Evolutionary conservation across 2,113 vertebrate species (phyloP), one percentile per base, ranked within the genome.

Genomic region (Nothoprocta perdicaria): DNA sequence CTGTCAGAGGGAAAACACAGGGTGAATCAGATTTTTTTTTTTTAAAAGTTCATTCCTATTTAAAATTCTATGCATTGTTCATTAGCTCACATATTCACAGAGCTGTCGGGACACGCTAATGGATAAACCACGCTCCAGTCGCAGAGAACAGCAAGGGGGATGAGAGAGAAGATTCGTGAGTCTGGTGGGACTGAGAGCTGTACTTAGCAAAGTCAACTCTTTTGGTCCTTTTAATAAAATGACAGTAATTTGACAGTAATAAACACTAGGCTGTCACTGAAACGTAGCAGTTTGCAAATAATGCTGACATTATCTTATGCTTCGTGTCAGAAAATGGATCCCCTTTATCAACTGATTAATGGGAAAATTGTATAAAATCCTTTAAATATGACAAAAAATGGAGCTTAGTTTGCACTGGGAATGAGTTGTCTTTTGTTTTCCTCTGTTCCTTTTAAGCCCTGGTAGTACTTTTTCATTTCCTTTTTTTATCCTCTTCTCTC

Each of bases 211-310:
- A 94, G 83, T 68, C 88, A 89, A 26, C 55, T 71, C 73, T 80
- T 93, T 93, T 72, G 67, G 86, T 83, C 89, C 73, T 96, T 94
- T 93, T 84, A 94, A 84, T 91, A 81, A 92, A 84, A 75, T 80
- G 90, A 87, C 94, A 95, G 80, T 95, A 95, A 96, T 95, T 81
- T 96, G 94, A 95, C 93, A 87, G 86, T 91, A 93, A 92, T 79
- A 95, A 95, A 91, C 92, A 95, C 93, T 84, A 82, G 88, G 58
- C 84, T 95, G 92, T 95, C 95, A 96, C 58, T 1, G 6, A 79
- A 93, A 90, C 14, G 60, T 21, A 93, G 84, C 83, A 74, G 80
- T 94, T 93, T 88, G 86, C 81, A 94, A 92, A 92, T 92, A 95
- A 87, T 46, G 58, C 76, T 92, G 95, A 93, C 90, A 68, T 95